Evolutionary conservation across 2,113 vertebrate genomes (phyloP).

Genomic region (Bambusicola thoracicus): DNA sequence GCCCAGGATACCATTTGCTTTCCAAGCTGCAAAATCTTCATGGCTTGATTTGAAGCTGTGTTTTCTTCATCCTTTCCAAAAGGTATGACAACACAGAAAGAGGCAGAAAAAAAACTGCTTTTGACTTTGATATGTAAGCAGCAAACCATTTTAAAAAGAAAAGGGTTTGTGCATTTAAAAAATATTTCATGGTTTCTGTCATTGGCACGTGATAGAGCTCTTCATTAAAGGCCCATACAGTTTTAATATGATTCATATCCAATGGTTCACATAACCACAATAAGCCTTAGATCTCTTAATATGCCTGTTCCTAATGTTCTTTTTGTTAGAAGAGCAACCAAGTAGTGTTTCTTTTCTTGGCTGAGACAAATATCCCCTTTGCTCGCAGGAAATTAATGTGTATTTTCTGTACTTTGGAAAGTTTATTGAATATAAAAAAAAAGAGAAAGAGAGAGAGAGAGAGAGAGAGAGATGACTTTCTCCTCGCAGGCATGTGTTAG

Average conservation of each 20-base stretch:
- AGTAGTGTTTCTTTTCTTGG: conserved; percentile 72
- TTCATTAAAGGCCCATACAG: conserved; percentile 55
- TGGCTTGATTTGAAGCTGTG: conserved; percentile 42
- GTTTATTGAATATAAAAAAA: conserved; percentile 38
- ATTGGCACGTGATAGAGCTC: conserved; percentile 50
- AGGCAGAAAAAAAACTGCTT: neutral
- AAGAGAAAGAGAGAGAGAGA: neutral
- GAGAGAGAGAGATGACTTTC: conserved; percentile 36
- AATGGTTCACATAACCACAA: conserved; percentile 61
- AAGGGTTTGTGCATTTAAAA: conserved; percentile 43
- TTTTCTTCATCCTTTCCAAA: conserved; percentile 32
- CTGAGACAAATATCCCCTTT: conserved; percentile 55
- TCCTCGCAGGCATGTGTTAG: conserved; percentile 51
- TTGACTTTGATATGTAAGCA: conserved; percentile 22
- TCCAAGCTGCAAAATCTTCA: conserved; percentile 39
- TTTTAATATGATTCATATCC: conserved; percentile 71
- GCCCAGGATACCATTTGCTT: no score
- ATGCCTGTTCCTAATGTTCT: conserved; percentile 67
- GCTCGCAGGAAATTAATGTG: conserved; percentile 64
- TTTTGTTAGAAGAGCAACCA: conserved; percentile 63
- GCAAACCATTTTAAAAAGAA: conserved; percentile 3
- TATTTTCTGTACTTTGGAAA: conserved; percentile 67
- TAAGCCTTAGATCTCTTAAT: conserved; percentile 72
- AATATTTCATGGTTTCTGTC: conserved; percentile 57
- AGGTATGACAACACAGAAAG: conserved; percentile 42